Conservation (phyloP, 2,797 vertebrate genomes). For the Octomys mimax region DNA sequence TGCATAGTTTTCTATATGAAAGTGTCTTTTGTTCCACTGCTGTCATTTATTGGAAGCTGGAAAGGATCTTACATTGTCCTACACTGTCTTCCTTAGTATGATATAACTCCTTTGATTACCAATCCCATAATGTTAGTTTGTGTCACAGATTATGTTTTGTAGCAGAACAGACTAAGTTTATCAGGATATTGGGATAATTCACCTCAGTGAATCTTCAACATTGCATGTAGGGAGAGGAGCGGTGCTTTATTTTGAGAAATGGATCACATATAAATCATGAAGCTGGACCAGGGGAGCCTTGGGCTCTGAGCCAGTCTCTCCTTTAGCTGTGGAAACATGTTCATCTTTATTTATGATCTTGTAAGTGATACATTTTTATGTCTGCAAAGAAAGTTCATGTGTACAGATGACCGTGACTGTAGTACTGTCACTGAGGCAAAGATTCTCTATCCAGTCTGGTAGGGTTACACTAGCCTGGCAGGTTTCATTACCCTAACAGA, state of each 20-base stretch:
- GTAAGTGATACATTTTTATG: background rate
- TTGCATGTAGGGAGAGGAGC: constrained; percentile 73
- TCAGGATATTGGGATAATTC: constrained; percentile 71
- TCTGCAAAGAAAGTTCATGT: background rate
- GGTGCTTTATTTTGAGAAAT: constrained; percentile 66
- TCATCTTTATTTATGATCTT: background rate
- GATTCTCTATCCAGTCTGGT: background rate
- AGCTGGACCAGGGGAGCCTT: background rate
- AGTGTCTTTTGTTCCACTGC: background rate
- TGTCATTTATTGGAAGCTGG: background rate
- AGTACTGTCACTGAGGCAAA: background rate
- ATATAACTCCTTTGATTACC: background rate
- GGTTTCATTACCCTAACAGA: background rate
- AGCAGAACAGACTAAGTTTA: constrained; percentile 16
- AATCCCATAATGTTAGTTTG: constrained; percentile 17
- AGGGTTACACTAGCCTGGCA: background rate
- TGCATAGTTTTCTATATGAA: background rate
- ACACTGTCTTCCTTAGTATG: background rate
- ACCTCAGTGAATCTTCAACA: constrained; percentile 54
- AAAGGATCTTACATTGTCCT: background rate
- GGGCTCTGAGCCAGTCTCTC: background rate
- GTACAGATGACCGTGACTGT: background rate
- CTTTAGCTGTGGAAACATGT: background rate
- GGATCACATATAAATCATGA: constrained; percentile 35
- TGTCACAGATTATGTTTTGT: constrained; percentile 21